Percentiles rank a stretch among this genome's conserved stretches.
phyloP scores from a whole-genome alignment of 2,797 vertebrate species.

The Ciconia nigra region DNA sequence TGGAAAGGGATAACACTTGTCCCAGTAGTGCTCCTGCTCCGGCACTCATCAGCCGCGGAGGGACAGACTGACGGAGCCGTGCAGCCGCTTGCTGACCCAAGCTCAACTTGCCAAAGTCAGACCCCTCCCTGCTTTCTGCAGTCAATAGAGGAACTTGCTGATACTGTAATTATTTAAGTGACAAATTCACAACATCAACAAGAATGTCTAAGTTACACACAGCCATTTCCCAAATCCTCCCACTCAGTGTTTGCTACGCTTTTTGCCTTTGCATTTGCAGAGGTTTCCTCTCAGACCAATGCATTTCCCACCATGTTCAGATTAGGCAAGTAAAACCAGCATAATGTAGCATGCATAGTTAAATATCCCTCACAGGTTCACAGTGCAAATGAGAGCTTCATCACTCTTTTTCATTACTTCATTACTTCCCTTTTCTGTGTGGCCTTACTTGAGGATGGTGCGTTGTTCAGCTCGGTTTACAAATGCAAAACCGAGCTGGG shows the following conservation, averaged over 20 bases:
- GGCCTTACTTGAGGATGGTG: neutral
- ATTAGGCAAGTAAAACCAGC: neutral
- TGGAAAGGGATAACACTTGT: neutral
- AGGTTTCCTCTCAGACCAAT: neutral
- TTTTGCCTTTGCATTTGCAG: neutral
- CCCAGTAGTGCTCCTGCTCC: fast-evolving
- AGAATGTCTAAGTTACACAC: neutral
- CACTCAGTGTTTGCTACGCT: neutral
- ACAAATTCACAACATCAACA: neutral
- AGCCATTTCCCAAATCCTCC: neutral
- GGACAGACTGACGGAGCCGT: neutral
- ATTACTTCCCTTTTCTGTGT: neutral
- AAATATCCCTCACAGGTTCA: neutral
- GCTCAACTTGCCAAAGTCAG: neutral
- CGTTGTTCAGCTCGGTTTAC: neutral
- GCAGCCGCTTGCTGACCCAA: fast-evolving
- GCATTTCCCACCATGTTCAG: neutral
- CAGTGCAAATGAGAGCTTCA: neutral
- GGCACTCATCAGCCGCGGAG: fast-evolving
- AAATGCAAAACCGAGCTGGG: neutral
- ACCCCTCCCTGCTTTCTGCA: neutral
- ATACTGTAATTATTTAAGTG: neutral
- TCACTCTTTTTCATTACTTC: neutral
- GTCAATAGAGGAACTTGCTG: neutral
- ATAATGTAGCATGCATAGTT: fast-evolving